phyloP scores from a whole-genome alignment of 2,797 vertebrate species.

The Clangula hyemalis region DNA sequence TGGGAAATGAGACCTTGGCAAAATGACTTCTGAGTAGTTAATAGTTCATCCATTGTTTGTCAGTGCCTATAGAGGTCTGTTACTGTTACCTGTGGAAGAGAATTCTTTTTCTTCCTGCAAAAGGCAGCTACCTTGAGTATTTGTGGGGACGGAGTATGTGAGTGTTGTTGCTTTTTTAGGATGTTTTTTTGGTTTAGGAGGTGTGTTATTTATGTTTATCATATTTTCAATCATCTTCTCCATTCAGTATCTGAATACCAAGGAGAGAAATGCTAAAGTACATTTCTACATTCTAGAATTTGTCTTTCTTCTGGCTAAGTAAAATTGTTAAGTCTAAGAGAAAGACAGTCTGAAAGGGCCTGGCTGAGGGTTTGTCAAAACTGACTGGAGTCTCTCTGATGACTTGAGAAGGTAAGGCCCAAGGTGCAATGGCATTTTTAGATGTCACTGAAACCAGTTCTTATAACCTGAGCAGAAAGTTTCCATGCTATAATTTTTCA shows the following conservation, averaged over 20 bases:
- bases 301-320: slow-evolving; percentile 28
- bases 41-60: slow-evolving; percentile 25
- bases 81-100: not conserved
- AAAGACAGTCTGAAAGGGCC: not conserved
- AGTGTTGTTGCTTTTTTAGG: not conserved
- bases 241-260: not conserved
- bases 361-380: slow-evolving; percentile 5
- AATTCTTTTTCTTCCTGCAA: not conserved
- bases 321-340: not conserved
- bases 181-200: not conserved
- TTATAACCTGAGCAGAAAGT: not conserved
- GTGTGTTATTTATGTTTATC: not conserved
- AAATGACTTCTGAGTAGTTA: not conserved
- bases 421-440: slow-evolving; percentile 19
- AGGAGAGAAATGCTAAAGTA: not conserved
- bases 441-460: slow-evolving; percentile 6
- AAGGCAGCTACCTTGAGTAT: not conserved
- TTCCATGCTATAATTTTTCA: not conserved
- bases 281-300: not conserved
- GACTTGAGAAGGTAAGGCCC: not conserved
- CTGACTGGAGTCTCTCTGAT: not conserved
- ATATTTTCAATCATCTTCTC: not conserved
- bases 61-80: not conserved
- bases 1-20: not conserved
- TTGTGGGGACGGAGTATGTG: not conserved